Conservation (phyloP, 2,797 vertebrate genomes). For the Eospalax fontanierii region DNA sequence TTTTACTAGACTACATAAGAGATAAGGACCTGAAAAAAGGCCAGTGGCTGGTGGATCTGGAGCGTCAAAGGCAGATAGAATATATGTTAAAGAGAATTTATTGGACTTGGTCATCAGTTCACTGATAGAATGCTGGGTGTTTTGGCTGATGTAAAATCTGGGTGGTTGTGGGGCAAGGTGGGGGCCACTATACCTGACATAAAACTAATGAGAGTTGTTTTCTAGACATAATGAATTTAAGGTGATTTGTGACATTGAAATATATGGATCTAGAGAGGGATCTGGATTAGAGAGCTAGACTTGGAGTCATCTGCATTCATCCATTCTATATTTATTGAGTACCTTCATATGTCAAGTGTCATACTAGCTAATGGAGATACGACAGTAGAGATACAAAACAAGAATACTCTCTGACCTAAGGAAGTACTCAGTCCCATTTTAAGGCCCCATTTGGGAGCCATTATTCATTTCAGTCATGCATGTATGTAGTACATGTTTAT, state of each 20-base stretch:
- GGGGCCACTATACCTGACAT: not conserved
- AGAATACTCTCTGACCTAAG: not conserved
- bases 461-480: conserved; percentile 35
- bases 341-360: not conserved
- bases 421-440: conserved; percentile 30
- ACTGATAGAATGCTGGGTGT: not conserved
- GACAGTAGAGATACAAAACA: conserved; percentile 5
- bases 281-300: not conserved
- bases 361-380: not conserved
- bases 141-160: not conserved
- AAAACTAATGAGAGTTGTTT: conserved; percentile 44
- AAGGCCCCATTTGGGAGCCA: conserved; percentile 31
- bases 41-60: not conserved
- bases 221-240: conserved; percentile 15
- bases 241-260: not conserved
- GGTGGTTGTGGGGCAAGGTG: not conserved
- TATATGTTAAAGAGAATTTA: not conserved
- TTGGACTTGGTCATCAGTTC: not conserved
- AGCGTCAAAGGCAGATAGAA: not conserved
- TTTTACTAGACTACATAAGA: not conserved
- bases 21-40: not conserved
- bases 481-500: not conserved
- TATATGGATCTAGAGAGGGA: not conserved
- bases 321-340: not conserved
- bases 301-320: not conserved